Percentiles rank a stretch among this genome's conserved stretches.
phyloP scores from a whole-genome alignment of 2,888 invertebrate species.

The Tachina grossa region DNA sequence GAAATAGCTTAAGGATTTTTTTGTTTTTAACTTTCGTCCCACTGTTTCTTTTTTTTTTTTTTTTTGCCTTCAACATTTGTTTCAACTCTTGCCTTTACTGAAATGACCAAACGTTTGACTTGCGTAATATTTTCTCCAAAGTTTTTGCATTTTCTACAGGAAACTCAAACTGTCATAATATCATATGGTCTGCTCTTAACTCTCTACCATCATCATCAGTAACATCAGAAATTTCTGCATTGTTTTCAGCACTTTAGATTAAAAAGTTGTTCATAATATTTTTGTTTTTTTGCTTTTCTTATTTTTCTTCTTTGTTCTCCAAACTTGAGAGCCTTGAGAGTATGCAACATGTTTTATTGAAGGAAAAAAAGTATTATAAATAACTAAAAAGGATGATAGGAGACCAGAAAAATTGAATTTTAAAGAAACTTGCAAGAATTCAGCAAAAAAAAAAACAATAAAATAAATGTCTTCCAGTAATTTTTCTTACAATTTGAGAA shows the following conservation, averaged over 20 bases:
- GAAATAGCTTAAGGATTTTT: too few relatives aligned
- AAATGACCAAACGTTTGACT: conserved; percentile 2
- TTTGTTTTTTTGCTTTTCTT: conserved; percentile 1
- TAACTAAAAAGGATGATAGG: background rate
- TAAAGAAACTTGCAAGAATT: background rate
- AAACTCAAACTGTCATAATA: conserved; percentile 66
- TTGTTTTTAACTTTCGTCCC: background rate
- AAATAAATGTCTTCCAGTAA: background rate
- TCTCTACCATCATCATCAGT: conserved; percentile 29
- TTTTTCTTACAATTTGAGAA: background rate
- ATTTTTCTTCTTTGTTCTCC: background rate
- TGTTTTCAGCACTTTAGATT: conserved; percentile 61
- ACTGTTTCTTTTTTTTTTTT: background rate
- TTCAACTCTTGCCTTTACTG: conserved; percentile 17
- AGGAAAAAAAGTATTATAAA: background rate
- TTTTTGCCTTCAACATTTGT: background rate
- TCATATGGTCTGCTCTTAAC: conserved; percentile 47
- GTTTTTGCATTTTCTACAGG: conserved; percentile 13
- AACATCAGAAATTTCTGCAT: conserved; percentile 45
- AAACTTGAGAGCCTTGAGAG: conserved; percentile 2
- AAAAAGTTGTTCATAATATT: conserved; percentile 53
- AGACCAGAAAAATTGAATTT: conserved; percentile 7
- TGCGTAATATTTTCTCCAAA: background rate
- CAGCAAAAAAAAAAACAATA: background rate
- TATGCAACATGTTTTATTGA: conserved; percentile 59